Base-by-base conservation (phyloP, 2,888 invertebrate species). In the Seira sanloemensis region DNA sequence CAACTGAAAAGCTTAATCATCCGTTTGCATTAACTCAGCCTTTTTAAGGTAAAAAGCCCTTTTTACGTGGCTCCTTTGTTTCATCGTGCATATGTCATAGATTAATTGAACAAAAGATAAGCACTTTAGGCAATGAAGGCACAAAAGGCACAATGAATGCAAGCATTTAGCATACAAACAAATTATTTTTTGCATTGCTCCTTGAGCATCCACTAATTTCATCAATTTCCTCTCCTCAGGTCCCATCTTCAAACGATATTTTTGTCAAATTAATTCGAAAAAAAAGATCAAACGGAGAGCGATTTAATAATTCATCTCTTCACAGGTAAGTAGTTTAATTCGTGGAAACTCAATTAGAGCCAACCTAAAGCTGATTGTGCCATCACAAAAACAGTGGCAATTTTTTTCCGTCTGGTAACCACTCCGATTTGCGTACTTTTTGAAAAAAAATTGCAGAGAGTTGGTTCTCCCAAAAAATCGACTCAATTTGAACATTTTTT, bases 91-190 rank as follows among this genome's bases (percentile, higher is more conserved):
- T 21, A 4, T 62, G 62, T 21, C 62, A 23, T 62, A 62, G 62
- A 62, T 62, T 62, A 62, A 62, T 62, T 62, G 62, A 23, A 21
- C 62, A 62, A 62, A 62, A 62, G 58, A 58, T 58, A 58, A 58
- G n/a, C 58, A 18, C 58, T 58, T 7, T 9, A 4, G 58, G 58
- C 58, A n/a, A n/a, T n/a, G n/a, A n/a, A n/a, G n/a, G n/a, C n/a
- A n/a, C n/a, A n/a, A n/a, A n/a, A n/a, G n/a, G n/a, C n/a, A n/a
- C n/a, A n/a, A n/a, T n/a, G n/a, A n/a, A n/a, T n/a, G n/a, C n/a
- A n/a, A n/a, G n/a, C n/a, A 16, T 21, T 58, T 25, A 9, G 19
- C 50, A 21, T 54, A 1, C 1, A 23, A 16, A 24, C 23, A n/a
- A 1, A 9, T 23, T 25, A 54, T 23, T 21, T 25, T 67, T 9